Evolutionary conservation across 37 sponge, comb jelly and placozoan species (phyloP).

Genomic region (Hexactinellida sp.): DNA sequence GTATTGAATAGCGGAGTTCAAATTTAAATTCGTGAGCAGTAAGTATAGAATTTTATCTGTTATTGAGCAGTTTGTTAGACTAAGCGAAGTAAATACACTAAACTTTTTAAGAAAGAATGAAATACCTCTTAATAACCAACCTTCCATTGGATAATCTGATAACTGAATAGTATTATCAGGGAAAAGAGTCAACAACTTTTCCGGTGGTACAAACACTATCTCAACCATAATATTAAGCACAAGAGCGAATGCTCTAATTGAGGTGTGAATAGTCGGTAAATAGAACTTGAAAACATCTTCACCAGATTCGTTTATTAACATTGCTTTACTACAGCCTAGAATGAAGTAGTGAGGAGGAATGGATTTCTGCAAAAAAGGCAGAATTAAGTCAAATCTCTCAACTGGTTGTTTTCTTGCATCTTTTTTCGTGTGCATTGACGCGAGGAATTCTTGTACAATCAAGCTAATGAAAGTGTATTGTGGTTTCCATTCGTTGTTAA

Average conservation of each 20-base stretch:
- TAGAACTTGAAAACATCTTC: not conserved
- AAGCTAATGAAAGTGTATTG: not conserved
- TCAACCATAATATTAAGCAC: not conserved
- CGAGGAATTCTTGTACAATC: not conserved
- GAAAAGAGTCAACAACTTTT: not conserved
- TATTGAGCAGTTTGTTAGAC: not conserved
- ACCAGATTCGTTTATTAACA: not conserved
- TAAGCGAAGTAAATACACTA: not conserved
- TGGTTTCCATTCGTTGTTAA: not conserved
- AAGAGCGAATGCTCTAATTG: not conserved
- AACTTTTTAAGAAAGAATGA: not conserved
- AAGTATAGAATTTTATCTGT: not conserved
- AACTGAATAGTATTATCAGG: not conserved
- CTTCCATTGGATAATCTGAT: slow-evolving; percentile 13
- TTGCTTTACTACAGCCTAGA: not conserved
- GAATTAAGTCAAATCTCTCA: not conserved
- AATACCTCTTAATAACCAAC: not conserved
- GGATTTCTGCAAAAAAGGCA: not conserved
- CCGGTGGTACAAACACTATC: not conserved
- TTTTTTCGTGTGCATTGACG: not conserved
- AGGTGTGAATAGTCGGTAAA: not conserved
- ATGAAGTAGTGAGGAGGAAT: not conserved
- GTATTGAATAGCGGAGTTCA: not conserved
- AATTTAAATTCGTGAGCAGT: not conserved
- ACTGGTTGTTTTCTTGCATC: not conserved